These are phyloP conservation scores for Ammodytes marinus DNA, from an alignment of 2,113 vertebrate species.

Conservation along the genomic window DNA sequence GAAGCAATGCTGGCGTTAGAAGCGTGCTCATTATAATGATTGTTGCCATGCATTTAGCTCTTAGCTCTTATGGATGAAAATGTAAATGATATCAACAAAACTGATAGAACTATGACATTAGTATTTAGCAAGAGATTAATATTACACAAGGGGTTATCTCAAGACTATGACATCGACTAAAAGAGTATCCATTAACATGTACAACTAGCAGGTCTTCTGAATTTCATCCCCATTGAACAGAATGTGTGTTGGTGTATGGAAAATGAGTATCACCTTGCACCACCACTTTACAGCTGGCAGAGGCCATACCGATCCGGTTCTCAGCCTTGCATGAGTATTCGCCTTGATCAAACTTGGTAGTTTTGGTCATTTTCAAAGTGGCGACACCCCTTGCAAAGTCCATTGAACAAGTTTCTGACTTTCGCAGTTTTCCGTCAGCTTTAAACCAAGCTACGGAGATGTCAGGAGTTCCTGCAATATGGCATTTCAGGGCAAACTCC, in stretches of 20 bases:
- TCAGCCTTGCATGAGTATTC: slow-evolving; percentile 92
- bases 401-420: slow-evolving; percentile 88
- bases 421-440: slow-evolving; percentile 88
- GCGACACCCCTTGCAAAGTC: slow-evolving; percentile 89
- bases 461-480: slow-evolving; percentile 89
- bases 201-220: background rate
- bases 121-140: background rate
- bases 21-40: background rate
- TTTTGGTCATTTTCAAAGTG: slow-evolving; percentile 85
- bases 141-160: background rate
- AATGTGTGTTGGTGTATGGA: background rate
- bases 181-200: background rate
- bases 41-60: slow-evolving; percentile 19
- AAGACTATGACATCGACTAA: background rate
- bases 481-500: slow-evolving; percentile 84
- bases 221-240: background rate
- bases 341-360: slow-evolving; percentile 85
- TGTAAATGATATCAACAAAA: background rate
- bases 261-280: slow-evolving; percentile 83
- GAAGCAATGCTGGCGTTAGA: slow-evolving; percentile 58
- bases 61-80: background rate
- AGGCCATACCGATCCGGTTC: slow-evolving; percentile 88
- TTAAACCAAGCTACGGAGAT: slow-evolving; percentile 93
- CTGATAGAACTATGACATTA: slow-evolving; percentile 59
- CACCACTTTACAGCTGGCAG: slow-evolving; percentile 85